Evolutionary conservation across 2,888 invertebrate genomes (phyloP).

Genomic region (Brachylomia viminalis): DNA sequence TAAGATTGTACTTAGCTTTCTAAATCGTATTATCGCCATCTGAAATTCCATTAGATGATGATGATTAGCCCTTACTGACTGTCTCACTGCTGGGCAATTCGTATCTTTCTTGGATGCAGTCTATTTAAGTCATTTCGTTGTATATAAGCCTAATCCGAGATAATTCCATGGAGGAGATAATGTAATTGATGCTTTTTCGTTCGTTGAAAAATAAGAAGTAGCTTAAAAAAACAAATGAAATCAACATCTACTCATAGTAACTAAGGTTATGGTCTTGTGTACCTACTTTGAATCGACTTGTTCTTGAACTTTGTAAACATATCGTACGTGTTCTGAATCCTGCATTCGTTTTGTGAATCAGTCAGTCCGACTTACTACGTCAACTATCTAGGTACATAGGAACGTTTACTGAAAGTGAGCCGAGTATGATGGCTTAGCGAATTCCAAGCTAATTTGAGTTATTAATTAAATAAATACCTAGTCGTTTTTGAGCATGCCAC

Average conservation of each 20-base stretch:
- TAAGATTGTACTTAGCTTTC: conserved; percentile 24
- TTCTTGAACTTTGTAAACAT: conserved; percentile 59
- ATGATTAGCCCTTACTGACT: not conserved
- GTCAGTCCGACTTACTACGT: not conserved
- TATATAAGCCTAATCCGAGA: not conserved
- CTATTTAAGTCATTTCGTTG: not conserved
- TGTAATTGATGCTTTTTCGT: not conserved
- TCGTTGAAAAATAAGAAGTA: not conserved
- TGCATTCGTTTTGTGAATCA: conserved; percentile 32
- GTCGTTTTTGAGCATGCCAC: not conserved
- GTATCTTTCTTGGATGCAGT: not conserved
- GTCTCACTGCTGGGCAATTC: not conserved
- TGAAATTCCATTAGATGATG: not conserved
- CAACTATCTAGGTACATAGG: too few relatives aligned
- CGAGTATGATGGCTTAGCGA: conserved; percentile 4
- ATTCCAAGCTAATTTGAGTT: not conserved
- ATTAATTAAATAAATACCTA: not conserved
- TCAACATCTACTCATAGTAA: not conserved
- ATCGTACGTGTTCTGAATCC: conserved; percentile 54
- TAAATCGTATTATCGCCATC: conserved; percentile 11
- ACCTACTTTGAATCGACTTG: conserved; percentile 31
- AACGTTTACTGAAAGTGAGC: conserved; percentile 12
- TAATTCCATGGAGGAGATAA: not conserved
- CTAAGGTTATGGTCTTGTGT: conserved; percentile 48
- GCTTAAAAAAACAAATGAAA: conserved; percentile 19